Evolutionary conservation across 2,888 invertebrate species (phyloP), one percentile per base, ranked within the genome.

Genomic region (Agelastica alni): DNA sequence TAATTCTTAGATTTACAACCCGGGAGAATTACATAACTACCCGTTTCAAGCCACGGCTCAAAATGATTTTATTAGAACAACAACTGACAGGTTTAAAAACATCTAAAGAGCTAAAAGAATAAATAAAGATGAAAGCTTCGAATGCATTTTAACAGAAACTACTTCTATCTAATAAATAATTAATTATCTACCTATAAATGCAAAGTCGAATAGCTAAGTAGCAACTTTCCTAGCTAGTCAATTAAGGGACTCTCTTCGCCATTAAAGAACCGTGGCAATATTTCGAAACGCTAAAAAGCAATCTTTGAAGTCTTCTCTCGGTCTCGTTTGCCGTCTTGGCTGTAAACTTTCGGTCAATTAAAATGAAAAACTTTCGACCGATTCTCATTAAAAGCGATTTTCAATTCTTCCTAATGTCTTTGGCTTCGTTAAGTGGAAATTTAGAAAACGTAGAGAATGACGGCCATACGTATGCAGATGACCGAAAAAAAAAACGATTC

Each of bases 351-450:
- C 5, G 53, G 48, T 44, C 53, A 64, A 63, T 63, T 58, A 61
- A 60, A 61, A 60, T 53, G 58, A 61, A 61, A 63, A 62, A 62
- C 55, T 63, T 55, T 28, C 49, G 46, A 44, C 56, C 62, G 48
- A 58, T 64, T 43, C 45, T 64, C 43, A 63, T 64, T 64, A 64
- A 61, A 58, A 60, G 54, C 54, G 64, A 61, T 65, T 65, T 61
- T 64, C 65, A 63, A 63, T 65, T 64, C 59, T 41, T 48, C 51
- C 55, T 60, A 62, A 53, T 54, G 42, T 42, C 53, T 55, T 44
- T 30, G 39, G 44, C 45, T 26, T 49, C 52, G 49, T 48, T 51
- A 55, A 48, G 55, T 45, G 32, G 51, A 58, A 54, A 58, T 7
- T 53, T 51, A 36, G 45, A 51, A 52, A 44, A 45, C 12, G 48